Evolutionary conservation across 1,140 invertebrate genomes (phyloP).

Genomic region (Galendromus occidentalis): DNA sequence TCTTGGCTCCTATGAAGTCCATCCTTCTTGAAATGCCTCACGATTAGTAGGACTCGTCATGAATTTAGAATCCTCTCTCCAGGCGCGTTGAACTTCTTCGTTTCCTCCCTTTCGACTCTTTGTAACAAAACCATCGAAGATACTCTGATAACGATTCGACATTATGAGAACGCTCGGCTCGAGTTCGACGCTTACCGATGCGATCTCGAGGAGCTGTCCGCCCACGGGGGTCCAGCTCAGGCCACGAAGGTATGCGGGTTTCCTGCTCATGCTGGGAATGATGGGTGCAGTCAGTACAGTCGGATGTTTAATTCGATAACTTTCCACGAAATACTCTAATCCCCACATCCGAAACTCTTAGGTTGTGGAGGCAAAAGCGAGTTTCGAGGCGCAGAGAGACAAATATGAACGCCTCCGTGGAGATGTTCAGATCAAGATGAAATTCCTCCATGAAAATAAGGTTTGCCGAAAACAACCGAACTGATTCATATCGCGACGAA

Average conservation of each 20-base stretch:
- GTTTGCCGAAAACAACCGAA: constrained; percentile 33
- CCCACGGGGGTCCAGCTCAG: constrained; percentile 29
- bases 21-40: background rate
- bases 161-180: constrained; percentile 77
- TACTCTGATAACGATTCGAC: constrained; percentile 70
- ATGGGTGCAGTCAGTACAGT: too few relatives aligned
- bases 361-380: constrained; percentile 54
- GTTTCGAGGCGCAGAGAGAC: constrained; percentile 60
- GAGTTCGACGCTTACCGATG: constrained; percentile 92
- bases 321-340: too few relatives aligned
- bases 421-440: constrained; percentile 84
- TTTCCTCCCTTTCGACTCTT: constrained; percentile 77
- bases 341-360: too few relatives aligned
- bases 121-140: constrained; percentile 94
- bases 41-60: background rate
- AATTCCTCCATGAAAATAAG: constrained; percentile 87
- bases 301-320: too few relatives aligned
- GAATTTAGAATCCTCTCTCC: constrained; percentile 9
- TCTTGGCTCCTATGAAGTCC: background rate
- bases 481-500: background rate
- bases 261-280: constrained; percentile 28
- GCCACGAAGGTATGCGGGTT: constrained; percentile 34
- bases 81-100: constrained; percentile 82
- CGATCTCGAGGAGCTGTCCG: constrained; percentile 57
- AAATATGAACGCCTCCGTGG: constrained; percentile 73